These are phyloP conservation scores for Bellardia bayeri DNA, from an alignment of 2,888 invertebrate genomes.

Conservation along the genomic window DNA sequence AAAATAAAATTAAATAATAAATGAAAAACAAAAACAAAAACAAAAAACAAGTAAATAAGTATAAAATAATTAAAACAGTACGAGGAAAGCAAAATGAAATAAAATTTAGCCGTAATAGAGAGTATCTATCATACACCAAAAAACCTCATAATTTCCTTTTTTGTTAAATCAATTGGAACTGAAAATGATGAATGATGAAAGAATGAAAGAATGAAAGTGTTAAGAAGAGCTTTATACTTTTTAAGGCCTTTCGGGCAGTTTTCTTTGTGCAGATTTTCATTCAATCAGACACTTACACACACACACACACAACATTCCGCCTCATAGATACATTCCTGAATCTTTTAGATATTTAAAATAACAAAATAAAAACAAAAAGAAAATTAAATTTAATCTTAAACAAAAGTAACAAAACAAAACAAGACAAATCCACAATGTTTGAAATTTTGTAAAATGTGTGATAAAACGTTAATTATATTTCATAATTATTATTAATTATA, in stretches of 20 bases:
- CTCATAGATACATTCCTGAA: constrained; percentile 58
- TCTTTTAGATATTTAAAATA: constrained; percentile 48
- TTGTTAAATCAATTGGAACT: constrained; percentile 28
- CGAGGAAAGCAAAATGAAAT: constrained; percentile 24
- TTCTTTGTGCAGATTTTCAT: constrained; percentile 39
- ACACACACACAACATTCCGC: constrained; percentile 62
- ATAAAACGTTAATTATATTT: constrained; percentile 74
- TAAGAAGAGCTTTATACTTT: constrained; percentile 67
- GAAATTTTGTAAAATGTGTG: constrained; percentile 73
- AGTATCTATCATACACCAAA: constrained; percentile 71
- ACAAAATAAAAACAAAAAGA: background rate
- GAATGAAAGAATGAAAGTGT: constrained; percentile 64
- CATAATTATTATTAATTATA: constrained; percentile 69
- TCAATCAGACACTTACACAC: constrained; percentile 21
- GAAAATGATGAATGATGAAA: constrained; percentile 26
- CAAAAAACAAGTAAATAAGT: constrained; percentile 70
- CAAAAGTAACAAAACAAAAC: constrained; percentile 7
- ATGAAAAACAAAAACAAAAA: constrained; percentile 43
- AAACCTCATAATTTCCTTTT: constrained; percentile 69
- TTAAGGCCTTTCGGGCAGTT: background rate
- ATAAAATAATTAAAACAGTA: constrained; percentile 66
- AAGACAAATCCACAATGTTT: constrained; percentile 63
- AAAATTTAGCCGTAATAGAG: constrained; percentile 59
- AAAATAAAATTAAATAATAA: constrained; percentile 6
- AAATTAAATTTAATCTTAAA: constrained; percentile 24